Evolutionary conservation across 2,797 vertebrate species (phyloP).

Genomic region (Botia kubotai): DNA sequence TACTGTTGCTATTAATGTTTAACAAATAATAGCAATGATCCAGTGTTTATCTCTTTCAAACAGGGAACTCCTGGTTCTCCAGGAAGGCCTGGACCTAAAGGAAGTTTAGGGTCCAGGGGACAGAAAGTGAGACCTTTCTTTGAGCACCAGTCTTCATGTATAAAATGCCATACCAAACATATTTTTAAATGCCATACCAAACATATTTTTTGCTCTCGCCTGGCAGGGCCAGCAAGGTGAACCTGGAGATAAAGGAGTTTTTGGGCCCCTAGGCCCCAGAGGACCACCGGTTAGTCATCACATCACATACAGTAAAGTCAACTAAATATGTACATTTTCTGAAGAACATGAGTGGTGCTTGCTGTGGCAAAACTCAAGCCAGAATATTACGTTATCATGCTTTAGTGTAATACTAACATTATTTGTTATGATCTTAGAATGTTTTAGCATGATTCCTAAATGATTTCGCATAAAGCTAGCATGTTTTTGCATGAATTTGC

Average conservation of each 20-base stretch:
- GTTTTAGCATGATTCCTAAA: too few relatives aligned
- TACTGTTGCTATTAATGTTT: not conserved
- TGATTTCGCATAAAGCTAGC: too few relatives aligned
- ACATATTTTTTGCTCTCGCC: not conserved
- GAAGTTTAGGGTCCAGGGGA: conserved; percentile 78
- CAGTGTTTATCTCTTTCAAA: conserved; percentile 34
- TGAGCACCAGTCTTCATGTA: not conserved
- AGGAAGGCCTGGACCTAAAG: conserved; percentile 74
- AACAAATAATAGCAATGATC: not conserved
- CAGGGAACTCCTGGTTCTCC: conserved; percentile 78
- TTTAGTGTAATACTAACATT: too few relatives aligned
- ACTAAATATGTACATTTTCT: not conserved
- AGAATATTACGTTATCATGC: too few relatives aligned
- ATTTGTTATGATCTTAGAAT: too few relatives aligned
- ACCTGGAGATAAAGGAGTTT: conserved; percentile 72
- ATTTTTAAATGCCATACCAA: not conserved
- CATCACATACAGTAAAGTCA: not conserved
- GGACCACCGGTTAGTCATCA: conserved; percentile 78
- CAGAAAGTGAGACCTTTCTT: conserved; percentile 76
- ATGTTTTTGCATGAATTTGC: too few relatives aligned
- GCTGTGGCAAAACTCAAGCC: too few relatives aligned
- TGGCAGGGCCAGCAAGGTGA: conserved; percentile 83
- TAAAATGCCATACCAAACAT: not conserved
- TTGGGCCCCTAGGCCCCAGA: conserved; percentile 75
- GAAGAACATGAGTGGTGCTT: too few relatives aligned